phyloP scores from a whole-genome alignment of 2,113 vertebrate genomes.

The Panthera uncia region DNA sequence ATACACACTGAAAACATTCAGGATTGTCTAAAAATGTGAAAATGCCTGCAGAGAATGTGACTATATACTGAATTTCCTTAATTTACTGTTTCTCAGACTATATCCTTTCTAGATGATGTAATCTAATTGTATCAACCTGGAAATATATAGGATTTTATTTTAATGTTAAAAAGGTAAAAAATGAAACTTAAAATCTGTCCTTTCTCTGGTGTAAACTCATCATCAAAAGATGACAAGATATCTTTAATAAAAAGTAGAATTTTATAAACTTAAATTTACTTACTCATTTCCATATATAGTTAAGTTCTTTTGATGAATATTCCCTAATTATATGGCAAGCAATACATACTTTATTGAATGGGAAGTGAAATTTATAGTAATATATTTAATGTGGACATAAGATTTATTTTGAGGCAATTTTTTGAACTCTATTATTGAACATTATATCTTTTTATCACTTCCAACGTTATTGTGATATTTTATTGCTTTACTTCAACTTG shows the following conservation, averaged over 20 bases:
- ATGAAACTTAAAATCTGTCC: slow-evolving; percentile 83
- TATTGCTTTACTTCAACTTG: slow-evolving; percentile 68
- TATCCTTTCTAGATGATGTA: slow-evolving; percentile 83
- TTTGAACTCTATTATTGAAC: slow-evolving; percentile 78
- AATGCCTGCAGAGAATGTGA: slow-evolving; percentile 82
- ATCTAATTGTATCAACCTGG: slow-evolving; percentile 84
- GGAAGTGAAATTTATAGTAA: slow-evolving; percentile 81
- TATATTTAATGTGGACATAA: slow-evolving; percentile 79
- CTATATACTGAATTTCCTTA: slow-evolving; percentile 85
- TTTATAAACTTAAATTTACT: slow-evolving; percentile 85
- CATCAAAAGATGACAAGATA: slow-evolving; percentile 81
- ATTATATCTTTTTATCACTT: slow-evolving; percentile 81
- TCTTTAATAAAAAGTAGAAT: slow-evolving; percentile 84
- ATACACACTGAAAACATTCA: slow-evolving; percentile 80
- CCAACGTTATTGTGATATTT: slow-evolving; percentile 58
- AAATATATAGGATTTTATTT: slow-evolving; percentile 88
- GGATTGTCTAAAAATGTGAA: slow-evolving; percentile 83
- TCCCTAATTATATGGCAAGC: slow-evolving; percentile 79
- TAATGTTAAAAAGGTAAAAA: slow-evolving; percentile 83
- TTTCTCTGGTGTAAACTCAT: slow-evolving; percentile 73
- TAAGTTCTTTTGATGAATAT: slow-evolving; percentile 82
- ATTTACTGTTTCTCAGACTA: slow-evolving; percentile 84
- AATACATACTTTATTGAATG: slow-evolving; percentile 84
- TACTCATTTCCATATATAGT: slow-evolving; percentile 83
- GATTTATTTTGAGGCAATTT: slow-evolving; percentile 78